Evolutionary conservation across 2,113 vertebrate species (phyloP).

Genomic region (Lophochroa leadbeateri): DNA sequence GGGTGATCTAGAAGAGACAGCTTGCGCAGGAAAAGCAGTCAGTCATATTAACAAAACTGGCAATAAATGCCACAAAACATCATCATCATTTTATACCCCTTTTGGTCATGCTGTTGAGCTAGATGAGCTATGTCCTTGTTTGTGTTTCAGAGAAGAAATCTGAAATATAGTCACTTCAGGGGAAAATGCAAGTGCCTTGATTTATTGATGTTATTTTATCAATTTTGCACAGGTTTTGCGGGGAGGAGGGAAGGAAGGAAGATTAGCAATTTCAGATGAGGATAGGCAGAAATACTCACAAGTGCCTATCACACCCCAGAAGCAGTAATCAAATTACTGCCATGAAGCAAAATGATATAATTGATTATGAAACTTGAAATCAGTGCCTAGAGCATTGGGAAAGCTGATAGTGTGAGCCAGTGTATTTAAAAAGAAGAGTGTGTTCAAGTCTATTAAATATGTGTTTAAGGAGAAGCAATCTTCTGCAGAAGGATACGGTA

Average conservation of each 20-base stretch:
- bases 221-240: conserved; percentile 42
- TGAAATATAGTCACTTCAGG: conserved; percentile 44
- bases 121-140: conserved; percentile 61
- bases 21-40: conserved; percentile 21
- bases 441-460: conserved; percentile 10
- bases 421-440: not conserved
- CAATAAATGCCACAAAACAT: conserved; percentile 52
- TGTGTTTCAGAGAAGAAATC: conserved; percentile 52
- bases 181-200: conserved; percentile 32
- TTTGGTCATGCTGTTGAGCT: conserved; percentile 35
- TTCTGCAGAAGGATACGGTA: not conserved
- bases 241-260: conserved; percentile 13
- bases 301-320: conserved; percentile 46
- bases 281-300: conserved; percentile 31
- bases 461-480: conserved; percentile 19
- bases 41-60: conserved; percentile 57
- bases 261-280: conserved; percentile 54
- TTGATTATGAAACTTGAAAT: conserved; percentile 54
- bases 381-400: conserved; percentile 3
- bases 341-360: not conserved
- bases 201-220: conserved; percentile 68
- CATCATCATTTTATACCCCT: conserved; percentile 40
- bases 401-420: not conserved
- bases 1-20: conserved; percentile 41
- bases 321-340: conserved; percentile 58